These are phyloP conservation scores for Tetranychus piercei DNA, from an alignment of 2,888 invertebrate genomes.

Conservation along the genomic window DNA sequence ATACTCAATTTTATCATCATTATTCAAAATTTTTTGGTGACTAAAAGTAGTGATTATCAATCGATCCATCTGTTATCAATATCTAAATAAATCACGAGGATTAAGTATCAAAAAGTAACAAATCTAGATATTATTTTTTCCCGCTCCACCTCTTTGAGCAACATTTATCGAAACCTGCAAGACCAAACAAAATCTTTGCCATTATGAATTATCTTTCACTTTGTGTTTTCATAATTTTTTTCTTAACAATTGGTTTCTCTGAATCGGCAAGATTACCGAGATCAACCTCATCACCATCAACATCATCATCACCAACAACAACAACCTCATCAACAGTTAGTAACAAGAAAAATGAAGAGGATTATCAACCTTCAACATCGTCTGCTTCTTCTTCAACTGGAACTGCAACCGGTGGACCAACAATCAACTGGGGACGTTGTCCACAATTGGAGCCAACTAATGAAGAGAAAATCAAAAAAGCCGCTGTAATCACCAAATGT, in stretches of 20 bases:
- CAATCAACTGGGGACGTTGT: conserved; percentile 23
- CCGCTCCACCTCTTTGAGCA: too few species aligned
- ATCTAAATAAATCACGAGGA: too few species aligned
- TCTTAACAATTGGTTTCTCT: neutral
- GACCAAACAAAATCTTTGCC: too few species aligned
- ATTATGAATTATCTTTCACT: neutral
- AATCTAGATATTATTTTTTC: too few species aligned
- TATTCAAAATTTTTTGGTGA: neutral
- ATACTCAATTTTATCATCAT: neutral
- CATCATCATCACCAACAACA: conserved; percentile 9
- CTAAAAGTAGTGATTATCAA: too few species aligned
- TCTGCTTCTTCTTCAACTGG: neutral
- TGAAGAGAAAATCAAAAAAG: conserved; percentile 20
- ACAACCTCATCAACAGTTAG: neutral
- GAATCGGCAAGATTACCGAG: neutral
- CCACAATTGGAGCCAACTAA: conserved; percentile 22
- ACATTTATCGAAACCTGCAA: too few species aligned
- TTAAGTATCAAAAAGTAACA: too few species aligned
- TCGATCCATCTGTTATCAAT: too few species aligned
- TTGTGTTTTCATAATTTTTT: neutral
- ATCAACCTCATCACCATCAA: conserved; percentile 11
- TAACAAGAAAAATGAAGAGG: neutral
- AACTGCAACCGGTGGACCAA: conserved; percentile 14
- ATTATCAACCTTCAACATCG: conserved; percentile 4
- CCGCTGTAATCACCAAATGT: conserved; percentile 22